Base-by-base conservation (phyloP, 2,113 vertebrate genomes). In the Nothocercus nigrocapillus region DNA sequence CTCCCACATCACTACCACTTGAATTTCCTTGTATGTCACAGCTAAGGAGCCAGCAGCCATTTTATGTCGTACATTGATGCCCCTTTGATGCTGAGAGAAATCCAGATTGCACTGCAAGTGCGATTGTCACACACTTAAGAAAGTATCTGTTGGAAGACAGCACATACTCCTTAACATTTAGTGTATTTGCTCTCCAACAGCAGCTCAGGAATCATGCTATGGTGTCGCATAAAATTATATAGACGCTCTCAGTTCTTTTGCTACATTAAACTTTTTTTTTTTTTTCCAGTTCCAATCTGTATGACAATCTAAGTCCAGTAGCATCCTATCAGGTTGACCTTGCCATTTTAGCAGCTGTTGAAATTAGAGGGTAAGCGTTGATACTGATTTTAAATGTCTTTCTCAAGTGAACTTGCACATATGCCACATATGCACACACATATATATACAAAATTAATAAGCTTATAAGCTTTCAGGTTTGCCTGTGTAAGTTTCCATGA, bases 301-400 rank as follows among this genome's bases (percentile, higher is more conserved):
- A 98, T 84, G 96, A 99, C 95, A 99, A 98, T 91, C 96, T 97
- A 76, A 99, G 99, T 94, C 98, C 98, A 18, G 85, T 98, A 77
- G 97, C 98, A 2, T 98, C 98, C 61, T 98, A 98, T n/a, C 73
- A 98, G 95, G 99, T 97, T 49, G 98, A 99, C 36, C 98, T 99
- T 63, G 99, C 99, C 11, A 98, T 99, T 82, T 97, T 97, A 54
- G 98, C 99, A 70, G 98, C 98, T 93, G 99, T 99, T 80, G 98
- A 99, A 97, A 99, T 99, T 86, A 98, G 99, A 98, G 99, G 99
- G 99, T 99, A 97, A 98, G 97, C 84, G 63, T 8, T 75, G 75
- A 49, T 51, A 34, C 10, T 47, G 5, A 15, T 44, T 91, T 75
- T 47, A 77, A 61, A 68, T 68, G 59, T 0, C 1, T 56, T 53